phyloP scores from a whole-genome alignment of 1,140 invertebrate genomes.

The Saccostrea echinata region DNA sequence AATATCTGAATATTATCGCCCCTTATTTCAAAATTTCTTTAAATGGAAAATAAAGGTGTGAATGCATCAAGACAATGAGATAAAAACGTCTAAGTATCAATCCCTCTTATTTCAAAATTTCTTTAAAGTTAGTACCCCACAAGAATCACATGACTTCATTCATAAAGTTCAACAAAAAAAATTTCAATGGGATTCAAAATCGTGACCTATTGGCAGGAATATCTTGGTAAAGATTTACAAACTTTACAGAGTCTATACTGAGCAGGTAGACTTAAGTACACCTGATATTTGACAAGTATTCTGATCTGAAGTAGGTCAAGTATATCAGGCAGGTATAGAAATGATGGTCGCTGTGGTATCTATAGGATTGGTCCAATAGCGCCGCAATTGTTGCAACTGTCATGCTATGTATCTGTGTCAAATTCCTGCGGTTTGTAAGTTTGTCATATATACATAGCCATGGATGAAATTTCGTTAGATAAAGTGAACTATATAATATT shows the following conservation, averaged over 20 bases:
- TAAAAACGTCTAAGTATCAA: not conserved
- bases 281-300: slow-evolving; percentile 26
- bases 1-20: not conserved
- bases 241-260: not conserved
- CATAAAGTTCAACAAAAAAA: not conserved
- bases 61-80: not conserved
- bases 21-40: not conserved
- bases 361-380: slow-evolving; percentile 7
- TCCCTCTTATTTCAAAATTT: not conserved
- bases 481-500: not conserved
- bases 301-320: slow-evolving; percentile 19
- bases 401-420: not conserved
- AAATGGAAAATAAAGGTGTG: too few species aligned
- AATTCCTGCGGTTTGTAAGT: not conserved
- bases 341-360: slow-evolving; percentile 9
- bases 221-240: not conserved
- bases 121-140: not conserved
- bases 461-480: not conserved
- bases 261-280: not conserved
- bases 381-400: slow-evolving; percentile 1
- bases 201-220: not conserved
- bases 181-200: not conserved
- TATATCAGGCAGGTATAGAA: slow-evolving; percentile 8
- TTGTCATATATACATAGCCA: not conserved
- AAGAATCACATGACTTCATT: not conserved